Percentiles rank a stretch among this genome's conserved stretches.
Conservation (phyloP, 2,888 invertebrate species). For the Rapana venosa region DNA sequence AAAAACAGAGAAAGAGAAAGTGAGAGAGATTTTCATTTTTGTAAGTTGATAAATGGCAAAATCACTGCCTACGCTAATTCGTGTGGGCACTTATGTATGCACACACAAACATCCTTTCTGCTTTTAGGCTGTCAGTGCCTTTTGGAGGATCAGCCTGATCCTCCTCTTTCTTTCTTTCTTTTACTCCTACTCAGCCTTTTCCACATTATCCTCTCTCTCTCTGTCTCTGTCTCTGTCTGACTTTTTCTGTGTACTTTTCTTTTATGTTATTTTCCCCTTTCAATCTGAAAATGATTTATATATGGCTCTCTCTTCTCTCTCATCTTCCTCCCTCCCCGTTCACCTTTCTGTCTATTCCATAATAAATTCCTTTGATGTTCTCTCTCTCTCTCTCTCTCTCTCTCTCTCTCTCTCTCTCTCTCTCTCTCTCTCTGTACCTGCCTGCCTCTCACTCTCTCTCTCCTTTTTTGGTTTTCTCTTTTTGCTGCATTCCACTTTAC, state of each 20-base stretch:
- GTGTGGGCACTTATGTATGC: no score
- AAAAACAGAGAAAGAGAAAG: no score
- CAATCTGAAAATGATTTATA: no score
- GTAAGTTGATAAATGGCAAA: no score
- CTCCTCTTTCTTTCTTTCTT: not conserved
- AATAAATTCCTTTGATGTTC: not conserved
- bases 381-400: constrained; percentile 2
- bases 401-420: not conserved
- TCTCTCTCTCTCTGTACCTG: not conserved
- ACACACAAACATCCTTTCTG: no score
- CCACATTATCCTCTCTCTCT: not conserved
- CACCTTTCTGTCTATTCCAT: not conserved
- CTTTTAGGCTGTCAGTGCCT: no score
- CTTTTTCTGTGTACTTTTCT: not conserved
- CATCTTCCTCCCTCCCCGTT: not conserved
- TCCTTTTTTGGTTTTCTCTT: not conserved
- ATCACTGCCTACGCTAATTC: no score
- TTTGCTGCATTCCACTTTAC: no score
- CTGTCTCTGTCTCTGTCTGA: not conserved
- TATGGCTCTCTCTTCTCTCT: not conserved
- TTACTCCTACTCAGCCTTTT: not conserved
- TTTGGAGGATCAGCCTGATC: not conserved
- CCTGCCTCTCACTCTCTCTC: not conserved
- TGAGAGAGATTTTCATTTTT: not conserved
- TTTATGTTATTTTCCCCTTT: not conserved